These are phyloP conservation scores for Watsonalla cultraria DNA, from an alignment of 2,888 invertebrate genomes.

Conservation along the genomic window DNA sequence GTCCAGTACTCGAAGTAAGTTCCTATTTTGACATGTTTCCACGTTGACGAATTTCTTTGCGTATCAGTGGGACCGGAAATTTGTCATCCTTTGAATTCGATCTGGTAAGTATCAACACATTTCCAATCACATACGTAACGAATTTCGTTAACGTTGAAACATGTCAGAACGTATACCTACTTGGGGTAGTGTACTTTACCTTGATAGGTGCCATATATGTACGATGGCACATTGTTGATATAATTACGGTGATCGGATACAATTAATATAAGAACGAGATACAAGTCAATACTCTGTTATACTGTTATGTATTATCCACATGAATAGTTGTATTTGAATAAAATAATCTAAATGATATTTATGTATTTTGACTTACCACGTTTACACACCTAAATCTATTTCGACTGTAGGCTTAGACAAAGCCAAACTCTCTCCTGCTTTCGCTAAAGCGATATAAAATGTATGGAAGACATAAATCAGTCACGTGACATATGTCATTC, in stretches of 20 bases:
- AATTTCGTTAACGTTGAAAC: too few species aligned
- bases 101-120: too few species aligned
- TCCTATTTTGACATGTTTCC: too few species aligned
- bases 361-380: not conserved
- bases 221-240: slow-evolving; percentile 1
- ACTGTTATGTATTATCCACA: slow-evolving; percentile 50
- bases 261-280: slow-evolving; percentile 10
- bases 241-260: not conserved
- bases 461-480: too few species aligned
- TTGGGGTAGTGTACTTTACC: not conserved
- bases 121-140: too few species aligned
- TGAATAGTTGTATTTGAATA: slow-evolving; percentile 47
- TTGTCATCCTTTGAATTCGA: too few species aligned
- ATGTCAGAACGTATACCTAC: not conserved
- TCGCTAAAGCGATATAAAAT: too few species aligned
- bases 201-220: not conserved
- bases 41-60: too few species aligned
- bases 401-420: not conserved
- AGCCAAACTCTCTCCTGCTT: too few species aligned
- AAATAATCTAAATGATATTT: slow-evolving; percentile 5
- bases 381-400: not conserved
- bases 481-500: too few species aligned
- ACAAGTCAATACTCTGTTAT: slow-evolving; percentile 55
- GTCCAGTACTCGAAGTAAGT: too few species aligned
- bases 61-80: too few species aligned